Evolutionary conservation across 2,797 vertebrate species (phyloP), one percentile per base, ranked within the genome.

Genomic region (Ctenosaura bakeri): DNA sequence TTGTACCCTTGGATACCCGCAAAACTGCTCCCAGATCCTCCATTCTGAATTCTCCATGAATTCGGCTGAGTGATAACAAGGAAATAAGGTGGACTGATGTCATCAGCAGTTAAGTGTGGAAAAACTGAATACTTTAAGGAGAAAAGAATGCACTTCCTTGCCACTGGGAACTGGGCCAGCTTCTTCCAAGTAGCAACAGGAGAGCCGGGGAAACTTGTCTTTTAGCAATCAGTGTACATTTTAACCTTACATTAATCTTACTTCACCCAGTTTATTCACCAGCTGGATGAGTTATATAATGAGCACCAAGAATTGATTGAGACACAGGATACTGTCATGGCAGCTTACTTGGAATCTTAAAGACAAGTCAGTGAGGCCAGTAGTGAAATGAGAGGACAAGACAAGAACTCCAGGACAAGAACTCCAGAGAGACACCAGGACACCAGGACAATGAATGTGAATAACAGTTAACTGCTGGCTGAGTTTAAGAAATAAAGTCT

Each of bases 231-330:
- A 24, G 50, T 87, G 74, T 6, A 18, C 6, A 13, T 85, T n/a
- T 52, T 59, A 22, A n/a, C 77, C 79, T 90, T 90, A 83, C 85
- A 87, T 54, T 85, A 87, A 62, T 12, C 16, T 24, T 35, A 38
- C 85, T 52, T 87, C 85, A 66, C 18, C 56, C 10, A 46, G 71
- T 66, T 69, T 90, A 76, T 66, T 87, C 79, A 77, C 38, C 88
- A 66, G 71, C 42, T 32, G 32, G 81, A 56, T 46, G 56, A 76
- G 29, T 89, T 89, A 89, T 52, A 84, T 84, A 76, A 77, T 32
- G 42, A 16, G 52, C 46, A 12, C 8, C 62, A 76, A 86, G 85
- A 73, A 62, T 54, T 2, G 7, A 38, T 76, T 83, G 79, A 85
- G 69, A 46, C 56, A 54, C 42, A n/a, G 10, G 6, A 76, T n/a